Evolutionary conservation across 2,888 invertebrate species (phyloP).

Genomic region (Trachelus stipa): DNA sequence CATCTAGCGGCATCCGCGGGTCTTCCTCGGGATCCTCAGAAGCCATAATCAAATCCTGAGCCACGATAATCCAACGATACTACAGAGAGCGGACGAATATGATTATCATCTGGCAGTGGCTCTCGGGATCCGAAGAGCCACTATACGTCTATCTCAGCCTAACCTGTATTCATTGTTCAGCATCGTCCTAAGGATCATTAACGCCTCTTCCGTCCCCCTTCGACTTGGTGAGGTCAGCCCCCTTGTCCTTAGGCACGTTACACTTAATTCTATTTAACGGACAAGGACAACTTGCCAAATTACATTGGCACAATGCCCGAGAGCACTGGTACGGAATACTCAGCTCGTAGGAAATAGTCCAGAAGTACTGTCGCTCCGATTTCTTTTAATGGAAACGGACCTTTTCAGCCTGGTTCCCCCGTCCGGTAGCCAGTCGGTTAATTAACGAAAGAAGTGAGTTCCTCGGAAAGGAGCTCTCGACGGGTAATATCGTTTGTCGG

Average conservation of each 20-base stretch:
- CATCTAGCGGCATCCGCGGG: constrained; percentile 44
- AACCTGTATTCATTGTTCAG: background rate
- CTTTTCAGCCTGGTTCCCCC: background rate
- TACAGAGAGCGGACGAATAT: constrained; percentile 8
- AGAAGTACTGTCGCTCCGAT: background rate
- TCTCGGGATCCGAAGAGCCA: background rate
- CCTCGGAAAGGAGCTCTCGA: constrained; percentile 22
- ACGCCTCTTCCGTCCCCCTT: background rate
- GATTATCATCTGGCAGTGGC: constrained; percentile 5
- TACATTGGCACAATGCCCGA: background rate
- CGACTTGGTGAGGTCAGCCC: background rate
- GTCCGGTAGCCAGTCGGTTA: constrained; percentile 39
- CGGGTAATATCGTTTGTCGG: constrained; percentile 42
- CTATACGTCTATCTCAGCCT: background rate
- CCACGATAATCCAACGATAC: constrained; percentile 37
- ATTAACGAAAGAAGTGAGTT: constrained; percentile 29
- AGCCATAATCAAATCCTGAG: constrained; percentile 57
- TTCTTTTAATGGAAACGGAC: background rate
- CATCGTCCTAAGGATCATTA: background rate
- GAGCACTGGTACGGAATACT: background rate
- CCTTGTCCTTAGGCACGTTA: background rate
- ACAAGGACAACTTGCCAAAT: background rate
- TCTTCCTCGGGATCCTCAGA: constrained; percentile 51
- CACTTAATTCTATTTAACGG: background rate
- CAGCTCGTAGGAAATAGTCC: background rate